Evolutionary conservation across 2,888 invertebrate genomes (phyloP).

Genomic region (Drosophila ezoana): DNA sequence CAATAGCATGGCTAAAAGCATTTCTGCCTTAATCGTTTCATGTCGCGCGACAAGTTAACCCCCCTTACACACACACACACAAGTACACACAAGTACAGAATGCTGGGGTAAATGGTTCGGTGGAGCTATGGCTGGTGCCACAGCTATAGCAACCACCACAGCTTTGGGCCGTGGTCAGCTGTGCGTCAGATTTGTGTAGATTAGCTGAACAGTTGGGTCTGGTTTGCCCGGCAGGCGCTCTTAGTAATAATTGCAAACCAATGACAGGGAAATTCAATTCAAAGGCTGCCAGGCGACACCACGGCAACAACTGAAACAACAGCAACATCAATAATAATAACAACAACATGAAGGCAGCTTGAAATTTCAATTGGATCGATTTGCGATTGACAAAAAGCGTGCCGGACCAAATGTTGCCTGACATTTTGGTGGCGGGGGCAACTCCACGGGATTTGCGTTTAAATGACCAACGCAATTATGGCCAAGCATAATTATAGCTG

Average conservation of each 20-base stretch:
- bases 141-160: constrained; percentile 35
- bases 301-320: constrained; percentile 14
- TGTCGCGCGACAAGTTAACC: constrained; percentile 68
- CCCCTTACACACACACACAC: constrained; percentile 1
- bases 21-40: constrained; percentile 77
- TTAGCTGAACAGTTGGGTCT: constrained; percentile 44
- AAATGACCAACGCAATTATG: constrained; percentile 71
- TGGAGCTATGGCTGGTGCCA: constrained; percentile 8
- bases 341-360: constrained; percentile 26
- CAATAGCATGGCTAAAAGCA: constrained; percentile 70
- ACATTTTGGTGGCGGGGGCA: constrained; percentile 10
- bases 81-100: too few relatives aligned
- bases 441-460: constrained; percentile 44
- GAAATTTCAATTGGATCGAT: constrained; percentile 62
- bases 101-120: constrained; percentile 3
- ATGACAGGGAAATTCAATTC: constrained; percentile 69
- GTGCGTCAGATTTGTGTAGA: constrained; percentile 56
- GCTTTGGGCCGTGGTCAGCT: constrained; percentile 47
- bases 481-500: constrained; percentile 48
- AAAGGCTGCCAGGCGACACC: constrained; percentile 56
- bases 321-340: constrained; percentile 28
- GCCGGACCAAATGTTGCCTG: constrained; percentile 39
- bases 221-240: constrained; percentile 61
- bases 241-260: constrained; percentile 77
- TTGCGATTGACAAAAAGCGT: constrained; percentile 58